Conservation (phyloP, 2,113 vertebrate genomes). For the Coreoperca whiteheadi region DNA sequence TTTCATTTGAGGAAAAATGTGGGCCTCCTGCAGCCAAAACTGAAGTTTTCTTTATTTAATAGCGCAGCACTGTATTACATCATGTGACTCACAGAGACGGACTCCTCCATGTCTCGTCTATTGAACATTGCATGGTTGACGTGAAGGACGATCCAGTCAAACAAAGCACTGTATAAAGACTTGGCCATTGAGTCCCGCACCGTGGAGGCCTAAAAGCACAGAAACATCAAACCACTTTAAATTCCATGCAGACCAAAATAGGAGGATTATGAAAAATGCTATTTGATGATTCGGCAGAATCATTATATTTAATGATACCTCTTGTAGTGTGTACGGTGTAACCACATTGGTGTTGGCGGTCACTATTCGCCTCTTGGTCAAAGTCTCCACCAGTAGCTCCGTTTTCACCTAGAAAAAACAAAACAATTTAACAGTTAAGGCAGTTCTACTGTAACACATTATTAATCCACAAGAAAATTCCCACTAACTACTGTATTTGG, state of each 20-base stretch:
- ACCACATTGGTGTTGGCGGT: slow-evolving; percentile 86
- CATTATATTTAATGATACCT: slow-evolving; percentile 82
- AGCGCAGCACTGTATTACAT: not conserved
- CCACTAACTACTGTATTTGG: not conserved
- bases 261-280: no score
- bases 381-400: slow-evolving; percentile 89
- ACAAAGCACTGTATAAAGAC: slow-evolving; percentile 93
- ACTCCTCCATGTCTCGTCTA: slow-evolving; percentile 93
- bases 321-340: slow-evolving; percentile 89
- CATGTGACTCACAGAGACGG: slow-evolving; percentile 86
- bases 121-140: slow-evolving; percentile 97
- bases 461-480: not conserved
- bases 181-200: slow-evolving; percentile 96
- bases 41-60: not conserved
- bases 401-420: slow-evolving; percentile 87
- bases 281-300: not conserved
- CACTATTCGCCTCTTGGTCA: slow-evolving; percentile 92
- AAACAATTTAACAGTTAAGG: not conserved
- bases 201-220: slow-evolving; percentile 84
- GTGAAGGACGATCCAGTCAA: slow-evolving; percentile 95
- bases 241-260: not conserved
- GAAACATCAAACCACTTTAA: not conserved
- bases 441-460: not conserved
- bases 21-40: not conserved
- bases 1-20: not conserved